These are phyloP conservation scores for Myotis myotis DNA, from an alignment of 2,797 vertebrate species.

Conservation along the genomic window DNA sequence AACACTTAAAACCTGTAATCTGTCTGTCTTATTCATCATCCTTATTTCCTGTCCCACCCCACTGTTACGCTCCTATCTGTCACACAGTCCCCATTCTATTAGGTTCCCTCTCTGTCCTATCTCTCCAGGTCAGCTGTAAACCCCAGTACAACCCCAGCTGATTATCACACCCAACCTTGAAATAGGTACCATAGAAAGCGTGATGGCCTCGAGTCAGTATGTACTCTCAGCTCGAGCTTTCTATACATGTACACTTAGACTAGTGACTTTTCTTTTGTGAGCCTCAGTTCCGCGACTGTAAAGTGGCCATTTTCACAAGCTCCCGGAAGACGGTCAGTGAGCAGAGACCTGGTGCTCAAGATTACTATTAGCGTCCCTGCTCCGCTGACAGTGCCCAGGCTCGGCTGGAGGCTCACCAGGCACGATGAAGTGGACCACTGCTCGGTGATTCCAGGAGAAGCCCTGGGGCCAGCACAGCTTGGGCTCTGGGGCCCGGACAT, in stretches of 20 bases:
- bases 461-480: slow-evolving; percentile 92
- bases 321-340: background rate
- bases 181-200: background rate
- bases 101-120: background rate
- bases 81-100: background rate
- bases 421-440: slow-evolving; percentile 92
- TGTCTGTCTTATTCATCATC: background rate
- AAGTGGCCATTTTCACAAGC: background rate
- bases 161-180: background rate
- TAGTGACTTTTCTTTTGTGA: background rate
- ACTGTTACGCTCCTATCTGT: background rate
- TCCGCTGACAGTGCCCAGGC: fast-evolving
- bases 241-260: background rate
- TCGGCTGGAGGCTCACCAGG: slow-evolving; percentile 86
- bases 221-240: background rate
- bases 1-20: background rate
- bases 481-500: background rate
- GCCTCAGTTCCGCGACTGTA: background rate
- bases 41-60: background rate
- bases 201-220: background rate
- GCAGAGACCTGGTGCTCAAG: background rate
- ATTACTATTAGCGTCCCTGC: background rate
- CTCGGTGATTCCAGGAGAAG: slow-evolving; percentile 91
- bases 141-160: fast-evolving
- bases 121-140: background rate